Conservation (phyloP, 2,113 vertebrate genomes). For the Bubo bubo region DNA sequence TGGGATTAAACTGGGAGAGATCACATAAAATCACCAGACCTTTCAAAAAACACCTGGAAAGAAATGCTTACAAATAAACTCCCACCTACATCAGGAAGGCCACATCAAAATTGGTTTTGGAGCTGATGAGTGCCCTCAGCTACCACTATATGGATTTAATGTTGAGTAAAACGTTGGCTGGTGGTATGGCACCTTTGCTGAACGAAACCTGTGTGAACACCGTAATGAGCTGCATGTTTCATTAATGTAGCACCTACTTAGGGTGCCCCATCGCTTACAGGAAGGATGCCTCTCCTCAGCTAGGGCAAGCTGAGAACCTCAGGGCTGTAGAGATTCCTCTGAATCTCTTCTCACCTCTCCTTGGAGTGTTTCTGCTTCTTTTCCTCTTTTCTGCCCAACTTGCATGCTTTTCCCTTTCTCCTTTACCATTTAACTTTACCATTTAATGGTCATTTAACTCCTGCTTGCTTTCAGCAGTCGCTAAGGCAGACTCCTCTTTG, state of each 20-base stretch:
- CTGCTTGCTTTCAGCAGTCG: not conserved
- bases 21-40: not conserved
- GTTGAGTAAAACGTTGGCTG: fast-evolving
- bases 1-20: not conserved
- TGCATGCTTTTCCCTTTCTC: not conserved
- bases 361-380: not conserved
- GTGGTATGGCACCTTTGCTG: not conserved
- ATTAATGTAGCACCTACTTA: not conserved
- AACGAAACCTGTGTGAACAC: fast-evolving
- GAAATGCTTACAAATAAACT: not conserved
- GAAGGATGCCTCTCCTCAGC: not conserved
- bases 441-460: not conserved
- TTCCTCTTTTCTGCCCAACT: not conserved
- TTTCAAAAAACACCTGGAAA: not conserved
- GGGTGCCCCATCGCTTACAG: fast-evolving
- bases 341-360: not conserved
- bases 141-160: fast-evolving
- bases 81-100: not conserved
- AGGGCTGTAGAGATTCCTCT: not conserved
- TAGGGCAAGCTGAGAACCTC: not conserved
- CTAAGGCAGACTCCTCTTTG: not conserved
- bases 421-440: not conserved
- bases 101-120: not conserved
- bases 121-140: not conserved
- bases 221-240: too few species aligned